phyloP scores from a whole-genome alignment of 2,113 vertebrate species.

The Epinephelus lanceolatus region DNA sequence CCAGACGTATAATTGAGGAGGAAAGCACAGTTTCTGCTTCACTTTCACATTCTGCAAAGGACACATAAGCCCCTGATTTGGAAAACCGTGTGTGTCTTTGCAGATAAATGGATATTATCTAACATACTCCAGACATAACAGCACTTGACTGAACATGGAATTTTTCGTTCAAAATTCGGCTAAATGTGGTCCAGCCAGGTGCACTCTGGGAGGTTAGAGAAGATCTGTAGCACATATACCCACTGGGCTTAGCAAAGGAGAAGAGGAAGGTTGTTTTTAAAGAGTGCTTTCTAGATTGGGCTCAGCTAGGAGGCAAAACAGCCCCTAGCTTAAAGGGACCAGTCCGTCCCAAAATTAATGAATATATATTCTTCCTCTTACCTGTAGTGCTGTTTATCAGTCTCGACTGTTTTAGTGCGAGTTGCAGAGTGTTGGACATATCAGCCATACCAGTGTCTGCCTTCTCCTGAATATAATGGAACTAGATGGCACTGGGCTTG shows the following conservation, averaged over 20 bases:
- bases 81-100: background rate
- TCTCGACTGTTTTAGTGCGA: too few relatives aligned
- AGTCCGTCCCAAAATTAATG: too few relatives aligned
- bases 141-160: background rate
- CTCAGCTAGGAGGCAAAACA: conserved; percentile 8
- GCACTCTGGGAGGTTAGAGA: conserved; percentile 14
- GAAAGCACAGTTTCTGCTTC: background rate
- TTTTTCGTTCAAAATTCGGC: background rate
- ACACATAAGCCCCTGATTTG: background rate
- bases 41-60: background rate
- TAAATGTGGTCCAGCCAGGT: background rate
- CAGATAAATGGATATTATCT: conserved; percentile 3
- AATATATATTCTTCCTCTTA: too few relatives aligned
- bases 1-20: background rate
- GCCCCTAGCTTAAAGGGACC: background rate
- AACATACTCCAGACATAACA: background rate
- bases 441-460: too few relatives aligned
- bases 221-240: background rate
- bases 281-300: conserved; percentile 6
- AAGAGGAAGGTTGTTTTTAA: background rate
- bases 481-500: too few relatives aligned
- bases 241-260: background rate
- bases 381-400: too few relatives aligned
- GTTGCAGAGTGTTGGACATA: too few relatives aligned
- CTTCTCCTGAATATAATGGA: too few relatives aligned